A percentile compares a stretch with the other conserved stretches of the same genome.
These are phyloP conservation scores for Heliothis peltigera DNA, from an alignment of 2,888 invertebrate species.

Conservation along the genomic window DNA sequence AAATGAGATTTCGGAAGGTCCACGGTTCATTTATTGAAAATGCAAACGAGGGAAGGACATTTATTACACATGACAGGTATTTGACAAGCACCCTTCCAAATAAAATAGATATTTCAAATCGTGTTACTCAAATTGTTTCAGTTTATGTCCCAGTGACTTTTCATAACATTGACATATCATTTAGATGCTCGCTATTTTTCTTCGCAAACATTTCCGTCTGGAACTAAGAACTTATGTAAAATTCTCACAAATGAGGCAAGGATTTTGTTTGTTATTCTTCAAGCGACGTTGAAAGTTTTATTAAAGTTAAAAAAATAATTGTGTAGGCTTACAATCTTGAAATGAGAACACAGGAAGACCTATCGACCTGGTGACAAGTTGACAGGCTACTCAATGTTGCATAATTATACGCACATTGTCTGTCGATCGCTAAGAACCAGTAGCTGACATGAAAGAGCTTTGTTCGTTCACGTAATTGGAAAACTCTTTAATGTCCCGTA, in stretches of 20 bases:
- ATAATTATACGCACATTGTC: constrained; percentile 43
- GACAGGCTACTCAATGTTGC: constrained; percentile 49
- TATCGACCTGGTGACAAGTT: constrained; percentile 52
- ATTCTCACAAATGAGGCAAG: constrained; percentile 37
- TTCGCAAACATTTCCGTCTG: constrained; percentile 25
- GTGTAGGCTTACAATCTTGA: constrained; percentile 15
- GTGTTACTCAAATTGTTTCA: constrained; percentile 54
- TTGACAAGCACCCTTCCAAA: constrained; percentile 64
- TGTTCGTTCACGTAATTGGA: constrained; percentile 44
- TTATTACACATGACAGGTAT: constrained; percentile 69
- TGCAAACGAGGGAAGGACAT: constrained; percentile 68
- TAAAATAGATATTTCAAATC: constrained; percentile 64
- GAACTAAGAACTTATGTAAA: constrained; percentile 42
- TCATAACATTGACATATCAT: constrained; percentile 51
- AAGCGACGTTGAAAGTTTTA: constrained; percentile 20
- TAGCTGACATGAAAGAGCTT: constrained; percentile 40
- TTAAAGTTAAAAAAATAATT: constrained; percentile 25
- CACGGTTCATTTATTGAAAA: constrained; percentile 71
- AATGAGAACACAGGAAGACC: constrained; percentile 13
- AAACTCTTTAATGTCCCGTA: constrained; percentile 50
- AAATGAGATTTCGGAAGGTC: constrained; percentile 68
- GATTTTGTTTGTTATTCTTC: constrained; percentile 34
- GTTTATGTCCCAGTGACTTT: constrained; percentile 38
- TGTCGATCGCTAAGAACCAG: constrained; percentile 27
- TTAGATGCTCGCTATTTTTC: constrained; percentile 37